These are phyloP conservation scores for Plectropomus leopardus DNA, from an alignment of 2,113 vertebrate species.

Conservation along the genomic window DNA sequence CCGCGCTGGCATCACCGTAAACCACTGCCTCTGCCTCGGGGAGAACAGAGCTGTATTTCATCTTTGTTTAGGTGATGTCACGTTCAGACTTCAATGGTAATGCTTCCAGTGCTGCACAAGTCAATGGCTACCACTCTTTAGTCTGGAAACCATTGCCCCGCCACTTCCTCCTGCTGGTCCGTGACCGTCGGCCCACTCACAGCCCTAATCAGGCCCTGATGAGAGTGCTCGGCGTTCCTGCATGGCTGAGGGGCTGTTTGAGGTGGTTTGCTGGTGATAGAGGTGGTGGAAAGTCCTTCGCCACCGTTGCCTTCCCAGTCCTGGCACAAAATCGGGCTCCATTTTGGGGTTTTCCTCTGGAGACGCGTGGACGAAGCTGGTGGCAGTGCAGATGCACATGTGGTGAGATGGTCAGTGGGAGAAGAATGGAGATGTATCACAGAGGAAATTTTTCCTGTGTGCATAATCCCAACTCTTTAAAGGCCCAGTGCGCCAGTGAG, in stretches of 20 bases:
- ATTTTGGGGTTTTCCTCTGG: constrained; percentile 50
- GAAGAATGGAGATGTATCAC: constrained; percentile 35
- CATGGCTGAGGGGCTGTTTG: constrained; percentile 34
- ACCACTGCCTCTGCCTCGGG: constrained; percentile 38
- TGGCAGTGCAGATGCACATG: constrained; percentile 2
- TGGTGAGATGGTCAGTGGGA: constrained; percentile 17
- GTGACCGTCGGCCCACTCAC: constrained; percentile 49
- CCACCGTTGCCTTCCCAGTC: constrained; percentile 3
- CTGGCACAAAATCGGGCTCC: constrained; percentile 42
- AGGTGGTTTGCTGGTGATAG: constrained; percentile 70
- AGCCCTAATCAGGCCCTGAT: constrained; percentile 56
- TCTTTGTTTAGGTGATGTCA: constrained; percentile 72
- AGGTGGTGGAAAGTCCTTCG: constrained; percentile 62
- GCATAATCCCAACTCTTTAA: neutral
- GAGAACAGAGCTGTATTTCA: constrained; percentile 45
- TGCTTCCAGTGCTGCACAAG: constrained; percentile 24
- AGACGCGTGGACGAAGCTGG: constrained; percentile 6
- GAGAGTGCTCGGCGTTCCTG: constrained; percentile 32
- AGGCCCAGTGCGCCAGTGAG: too few species aligned
- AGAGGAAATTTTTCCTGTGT: constrained; percentile 28
- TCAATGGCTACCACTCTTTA: constrained; percentile 39
- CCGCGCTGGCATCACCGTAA: constrained; percentile 42
- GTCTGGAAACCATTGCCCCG: constrained; percentile 69
- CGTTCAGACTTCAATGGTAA: constrained; percentile 44
- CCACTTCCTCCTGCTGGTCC: constrained; percentile 62